Conservation (phyloP, 2,797 vertebrate species). For the Melanogrammus aeglefinus region DNA sequence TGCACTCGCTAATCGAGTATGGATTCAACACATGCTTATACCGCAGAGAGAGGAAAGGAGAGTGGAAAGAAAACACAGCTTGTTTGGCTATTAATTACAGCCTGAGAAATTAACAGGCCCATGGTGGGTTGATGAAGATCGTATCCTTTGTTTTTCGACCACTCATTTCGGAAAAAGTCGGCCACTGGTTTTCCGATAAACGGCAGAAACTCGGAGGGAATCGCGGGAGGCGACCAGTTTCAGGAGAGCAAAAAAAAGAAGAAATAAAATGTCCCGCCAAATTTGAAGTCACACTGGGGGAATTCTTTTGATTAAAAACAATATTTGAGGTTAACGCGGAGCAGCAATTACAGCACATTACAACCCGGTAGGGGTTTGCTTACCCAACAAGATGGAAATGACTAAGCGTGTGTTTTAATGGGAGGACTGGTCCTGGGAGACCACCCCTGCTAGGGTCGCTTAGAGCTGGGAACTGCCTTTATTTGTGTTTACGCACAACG, state of each 20-base stretch:
- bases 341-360: background rate
- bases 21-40: slow-evolving; percentile 32
- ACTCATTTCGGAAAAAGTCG: background rate
- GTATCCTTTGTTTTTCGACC: background rate
- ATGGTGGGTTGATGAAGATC: background rate
- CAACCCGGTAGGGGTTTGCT: background rate
- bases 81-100: background rate
- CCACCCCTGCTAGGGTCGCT: background rate
- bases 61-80: background rate
- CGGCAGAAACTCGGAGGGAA: no score
- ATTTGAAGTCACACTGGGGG: background rate
- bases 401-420: background rate
- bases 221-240: background rate
- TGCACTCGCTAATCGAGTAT: slow-evolving; percentile 44
- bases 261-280: background rate
- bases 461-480: background rate
- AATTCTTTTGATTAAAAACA: background rate
- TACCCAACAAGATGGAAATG: background rate
- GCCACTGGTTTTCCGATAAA: no score
- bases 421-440: background rate
- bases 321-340: background rate
- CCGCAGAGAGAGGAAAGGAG: background rate
- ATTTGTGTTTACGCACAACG: background rate
- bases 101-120: background rate
- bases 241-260: background rate